Conservation (phyloP, 2,888 invertebrate species). For the Nomada hirtipes region DNA sequence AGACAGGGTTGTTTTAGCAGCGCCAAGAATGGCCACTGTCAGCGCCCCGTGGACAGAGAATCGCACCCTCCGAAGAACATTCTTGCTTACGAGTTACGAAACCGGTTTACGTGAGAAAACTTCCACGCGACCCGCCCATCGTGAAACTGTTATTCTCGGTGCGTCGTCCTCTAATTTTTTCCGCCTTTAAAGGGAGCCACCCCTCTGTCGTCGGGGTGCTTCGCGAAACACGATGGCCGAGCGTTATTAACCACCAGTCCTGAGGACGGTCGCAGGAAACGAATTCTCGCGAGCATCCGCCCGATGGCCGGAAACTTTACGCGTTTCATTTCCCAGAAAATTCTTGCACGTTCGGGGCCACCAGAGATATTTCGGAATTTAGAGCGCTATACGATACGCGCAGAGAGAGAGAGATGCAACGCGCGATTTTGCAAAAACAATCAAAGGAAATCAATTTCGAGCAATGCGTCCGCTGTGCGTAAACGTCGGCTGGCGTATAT, state of each 20-base stretch:
- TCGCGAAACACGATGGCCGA: not conserved
- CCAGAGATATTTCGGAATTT: not conserved
- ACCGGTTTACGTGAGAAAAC: constrained; percentile 42
- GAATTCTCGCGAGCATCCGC: not conserved
- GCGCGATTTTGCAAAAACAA: not conserved
- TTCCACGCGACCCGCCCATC: not conserved
- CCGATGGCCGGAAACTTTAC: not conserved
- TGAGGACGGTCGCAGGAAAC: not conserved
- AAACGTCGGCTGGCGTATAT: not conserved
- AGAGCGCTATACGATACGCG: not conserved
- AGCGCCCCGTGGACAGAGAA: not conserved
- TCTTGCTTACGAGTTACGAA: constrained; percentile 38
- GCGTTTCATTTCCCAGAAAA: constrained; percentile 5
- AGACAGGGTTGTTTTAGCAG: not conserved
- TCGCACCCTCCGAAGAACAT: constrained; percentile 25
- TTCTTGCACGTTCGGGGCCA: not conserved
- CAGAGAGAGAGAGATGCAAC: too few relatives aligned
- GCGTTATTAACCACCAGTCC: not conserved
- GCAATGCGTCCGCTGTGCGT: not conserved
- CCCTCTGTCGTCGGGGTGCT: not conserved
- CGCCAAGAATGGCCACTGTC: too few relatives aligned
- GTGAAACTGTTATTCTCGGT: not conserved
- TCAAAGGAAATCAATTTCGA: not conserved
- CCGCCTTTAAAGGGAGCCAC: not conserved
- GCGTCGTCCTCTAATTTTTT: constrained; percentile 9